Evolutionary conservation across 2,113 vertebrate genomes (phyloP).

Genomic region (Myrmecophaga tridactyla): DNA sequence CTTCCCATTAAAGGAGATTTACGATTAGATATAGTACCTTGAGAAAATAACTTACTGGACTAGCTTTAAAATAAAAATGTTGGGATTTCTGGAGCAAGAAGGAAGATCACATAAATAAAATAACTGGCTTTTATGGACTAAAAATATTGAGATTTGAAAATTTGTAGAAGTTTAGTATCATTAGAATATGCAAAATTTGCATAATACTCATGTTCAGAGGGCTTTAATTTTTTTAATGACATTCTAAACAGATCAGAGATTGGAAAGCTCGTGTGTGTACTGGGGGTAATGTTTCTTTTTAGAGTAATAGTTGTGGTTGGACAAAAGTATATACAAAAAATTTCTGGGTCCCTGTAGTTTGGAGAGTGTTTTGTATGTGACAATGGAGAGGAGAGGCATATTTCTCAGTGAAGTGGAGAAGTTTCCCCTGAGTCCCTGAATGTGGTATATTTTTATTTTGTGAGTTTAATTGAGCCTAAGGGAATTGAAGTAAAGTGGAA

Average conservation of each 20-base stretch:
- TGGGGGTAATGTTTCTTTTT: slow-evolving; percentile 31
- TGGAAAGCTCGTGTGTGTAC: neutral
- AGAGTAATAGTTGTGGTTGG: slow-evolving; percentile 14
- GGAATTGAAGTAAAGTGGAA: slow-evolving; percentile 8
- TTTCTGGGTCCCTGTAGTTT: neutral
- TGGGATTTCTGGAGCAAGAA: neutral
- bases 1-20: neutral
- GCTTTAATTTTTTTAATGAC: slow-evolving; percentile 48
- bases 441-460: slow-evolving; percentile 44
- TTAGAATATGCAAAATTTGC: slow-evolving; percentile 28
- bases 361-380: slow-evolving; percentile 14
- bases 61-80: slow-evolving; percentile 21
- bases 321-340: neutral
- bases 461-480: slow-evolving; percentile 40
- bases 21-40: neutral
- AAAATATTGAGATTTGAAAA: slow-evolving; percentile 18
- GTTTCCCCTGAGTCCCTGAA: neutral
- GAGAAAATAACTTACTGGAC: neutral
- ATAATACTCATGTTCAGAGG: neutral
- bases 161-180: neutral
- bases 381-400: slow-evolving; percentile 2
- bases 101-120: neutral
- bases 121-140: slow-evolving; percentile 41
- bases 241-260: slow-evolving; percentile 43
- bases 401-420: neutral